A percentile compares a stretch with the other conserved stretches of the same genome.
Conservation (phyloP, 2,888 invertebrate genomes). For the Stictocephala bisonia region DNA sequence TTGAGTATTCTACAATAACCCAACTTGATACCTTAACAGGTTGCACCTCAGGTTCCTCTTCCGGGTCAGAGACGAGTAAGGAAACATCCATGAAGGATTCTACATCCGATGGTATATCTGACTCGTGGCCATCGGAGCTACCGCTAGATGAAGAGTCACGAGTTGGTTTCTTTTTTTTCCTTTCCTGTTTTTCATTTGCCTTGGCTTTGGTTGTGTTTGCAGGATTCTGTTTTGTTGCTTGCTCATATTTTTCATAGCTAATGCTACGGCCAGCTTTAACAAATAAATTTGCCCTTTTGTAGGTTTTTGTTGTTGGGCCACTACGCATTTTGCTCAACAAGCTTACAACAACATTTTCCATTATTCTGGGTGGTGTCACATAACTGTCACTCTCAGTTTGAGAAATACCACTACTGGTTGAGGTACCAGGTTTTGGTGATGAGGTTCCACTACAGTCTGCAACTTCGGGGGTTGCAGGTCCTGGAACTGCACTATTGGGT, state of each 20-base stretch:
- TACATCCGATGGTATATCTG: background rate
- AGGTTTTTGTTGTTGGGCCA: background rate
- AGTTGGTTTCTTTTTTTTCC: background rate
- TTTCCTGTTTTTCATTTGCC: background rate
- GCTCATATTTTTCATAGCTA: constrained; percentile 1
- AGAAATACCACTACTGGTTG: too few relatives aligned
- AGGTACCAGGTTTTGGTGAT: too few relatives aligned
- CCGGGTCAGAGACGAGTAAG: constrained; percentile 1
- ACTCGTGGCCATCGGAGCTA: constrained; percentile 4
- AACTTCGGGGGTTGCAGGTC: too few relatives aligned
- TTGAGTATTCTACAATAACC: background rate
- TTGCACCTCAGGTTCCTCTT: constrained; percentile 9
- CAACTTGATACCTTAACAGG: constrained; percentile 5
- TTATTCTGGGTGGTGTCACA: constrained; percentile 8
- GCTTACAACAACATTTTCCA: constrained; percentile 5
- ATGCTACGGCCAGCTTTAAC: constrained; percentile 13
- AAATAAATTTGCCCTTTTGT: constrained; percentile 6
- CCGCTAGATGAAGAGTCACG: constrained; percentile 5
- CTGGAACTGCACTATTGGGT: too few relatives aligned
- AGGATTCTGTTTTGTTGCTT: background rate
- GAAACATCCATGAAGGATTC: background rate
- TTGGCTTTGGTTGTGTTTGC: background rate
- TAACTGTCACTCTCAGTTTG: too few relatives aligned
- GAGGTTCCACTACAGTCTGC: too few relatives aligned
- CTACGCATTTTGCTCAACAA: constrained; percentile 9